Percentiles rank a stretch among this genome's conserved stretches.
phyloP scores from a whole-genome alignment of 2,797 vertebrate genomes.

The Semaprochilodus insignis region DNA sequence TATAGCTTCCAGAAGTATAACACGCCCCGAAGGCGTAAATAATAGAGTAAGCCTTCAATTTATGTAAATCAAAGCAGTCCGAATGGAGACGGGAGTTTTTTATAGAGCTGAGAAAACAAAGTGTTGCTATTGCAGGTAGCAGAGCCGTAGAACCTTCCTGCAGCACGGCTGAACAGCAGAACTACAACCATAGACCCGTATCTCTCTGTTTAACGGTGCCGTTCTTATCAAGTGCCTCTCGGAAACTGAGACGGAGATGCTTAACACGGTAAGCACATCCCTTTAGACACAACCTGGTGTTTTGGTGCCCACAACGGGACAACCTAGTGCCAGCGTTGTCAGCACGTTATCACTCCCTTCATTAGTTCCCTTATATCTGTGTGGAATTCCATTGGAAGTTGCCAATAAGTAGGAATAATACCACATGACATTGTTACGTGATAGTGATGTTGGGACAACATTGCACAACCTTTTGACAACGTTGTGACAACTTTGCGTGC shows the following conservation, averaged over 20 bases:
- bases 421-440: no score
- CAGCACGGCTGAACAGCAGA: background rate
- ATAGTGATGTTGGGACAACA: no score
- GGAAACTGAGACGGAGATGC: constrained; percentile 56
- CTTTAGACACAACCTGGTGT: no score
- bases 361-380: no score
- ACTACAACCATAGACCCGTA: background rate
- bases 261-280: constrained; percentile 58
- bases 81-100: background rate
- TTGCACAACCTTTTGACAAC: no score
- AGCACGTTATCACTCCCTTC: no score
- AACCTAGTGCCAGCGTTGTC: no score
- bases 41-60: background rate
- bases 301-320: no score
- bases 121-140: background rate
- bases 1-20: background rate
- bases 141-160: background rate
- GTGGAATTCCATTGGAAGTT: no score
- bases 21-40: background rate
- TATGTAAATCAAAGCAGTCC: background rate
- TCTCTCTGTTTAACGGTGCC: constrained; percentile 49
- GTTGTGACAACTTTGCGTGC: no score
- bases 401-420: no score
- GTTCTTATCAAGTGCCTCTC: constrained; percentile 76
- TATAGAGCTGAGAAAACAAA: background rate